These are phyloP conservation scores for Tapera naevia DNA, from an alignment of 2,797 vertebrate species.

Conservation along the genomic window DNA sequence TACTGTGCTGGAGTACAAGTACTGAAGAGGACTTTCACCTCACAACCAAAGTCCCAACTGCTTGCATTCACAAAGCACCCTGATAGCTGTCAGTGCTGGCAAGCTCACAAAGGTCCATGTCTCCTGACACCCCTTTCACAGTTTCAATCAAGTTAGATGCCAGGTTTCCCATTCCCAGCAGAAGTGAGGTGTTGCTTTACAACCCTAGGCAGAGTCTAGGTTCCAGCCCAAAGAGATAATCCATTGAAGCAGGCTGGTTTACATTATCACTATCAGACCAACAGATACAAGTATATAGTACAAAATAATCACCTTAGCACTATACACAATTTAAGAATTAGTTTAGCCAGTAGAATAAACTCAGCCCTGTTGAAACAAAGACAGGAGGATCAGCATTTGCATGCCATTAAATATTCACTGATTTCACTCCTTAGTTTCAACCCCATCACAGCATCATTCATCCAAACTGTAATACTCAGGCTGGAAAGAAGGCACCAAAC, in stretches of 20 bases:
- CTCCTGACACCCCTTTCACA: neutral
- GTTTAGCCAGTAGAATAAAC: neutral
- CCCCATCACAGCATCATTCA: neutral
- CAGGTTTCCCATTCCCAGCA: neutral
- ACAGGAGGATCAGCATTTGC: neutral
- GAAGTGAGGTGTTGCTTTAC: neutral
- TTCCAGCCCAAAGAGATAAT: neutral
- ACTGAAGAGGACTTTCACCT: neutral
- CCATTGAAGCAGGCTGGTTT: neutral
- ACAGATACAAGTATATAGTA: neutral
- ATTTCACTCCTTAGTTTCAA: neutral
- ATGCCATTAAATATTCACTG: neutral
- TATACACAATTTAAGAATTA: neutral
- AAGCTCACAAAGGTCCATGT: neutral
- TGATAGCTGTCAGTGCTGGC: neutral
- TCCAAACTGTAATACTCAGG: neutral
- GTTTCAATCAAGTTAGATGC: neutral
- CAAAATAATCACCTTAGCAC: neutral
- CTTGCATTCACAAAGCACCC: neutral
- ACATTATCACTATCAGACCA: neutral
- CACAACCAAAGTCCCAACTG: neutral
- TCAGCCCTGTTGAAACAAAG: neutral
- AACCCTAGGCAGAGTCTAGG: neutral
- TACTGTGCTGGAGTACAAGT: neutral
- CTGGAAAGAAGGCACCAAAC: neutral